A percentile compares a stretch with the other conserved stretches of the same genome.
These are phyloP conservation scores for Tinea trinotella DNA, from an alignment of 2,888 invertebrate species.

Conservation along the genomic window DNA sequence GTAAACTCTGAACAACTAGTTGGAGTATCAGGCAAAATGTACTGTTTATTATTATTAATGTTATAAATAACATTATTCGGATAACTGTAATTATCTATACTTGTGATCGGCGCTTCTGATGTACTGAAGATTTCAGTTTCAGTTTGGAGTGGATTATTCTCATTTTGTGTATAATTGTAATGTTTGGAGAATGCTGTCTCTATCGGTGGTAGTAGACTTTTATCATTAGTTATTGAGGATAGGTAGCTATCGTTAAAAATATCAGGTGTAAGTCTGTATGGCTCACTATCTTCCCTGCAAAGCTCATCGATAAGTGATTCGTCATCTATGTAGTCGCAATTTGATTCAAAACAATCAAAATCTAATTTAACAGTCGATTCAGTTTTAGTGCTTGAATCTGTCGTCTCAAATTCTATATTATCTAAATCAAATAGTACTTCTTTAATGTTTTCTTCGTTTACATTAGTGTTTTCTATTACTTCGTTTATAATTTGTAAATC, in stretches of 20 bases:
- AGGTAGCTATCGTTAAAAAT: conserved; percentile 50
- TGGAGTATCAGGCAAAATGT: conserved; percentile 55
- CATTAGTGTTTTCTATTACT: conserved; percentile 46
- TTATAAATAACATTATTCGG: conserved; percentile 60
- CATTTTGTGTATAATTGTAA: conserved; percentile 38
- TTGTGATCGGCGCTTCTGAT: conserved; percentile 34
- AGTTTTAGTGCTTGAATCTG: conserved; percentile 30
- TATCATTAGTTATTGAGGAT: conserved; percentile 37
- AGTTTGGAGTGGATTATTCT: conserved; percentile 26
- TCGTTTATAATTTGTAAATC: conserved; percentile 59
- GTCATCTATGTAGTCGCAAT: conserved; percentile 59
- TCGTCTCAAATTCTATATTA: conserved; percentile 52
- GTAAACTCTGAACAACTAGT: conserved; percentile 58
- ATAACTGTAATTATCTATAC: conserved; percentile 60
- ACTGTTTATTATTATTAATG: conserved; percentile 47
- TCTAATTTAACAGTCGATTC: conserved; percentile 31
- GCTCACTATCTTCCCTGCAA: conserved; percentile 59
- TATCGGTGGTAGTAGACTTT: conserved; percentile 55
- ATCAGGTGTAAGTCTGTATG: conserved; percentile 43
- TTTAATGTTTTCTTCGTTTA: conserved; percentile 59
- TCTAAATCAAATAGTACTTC: conserved; percentile 60
- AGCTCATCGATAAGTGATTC: conserved; percentile 62
- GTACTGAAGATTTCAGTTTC: not conserved
- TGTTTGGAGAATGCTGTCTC: conserved; percentile 61
- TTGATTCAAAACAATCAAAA: conserved; percentile 34